These are phyloP conservation scores for Elmis aenea DNA, from an alignment of 2,888 invertebrate genomes.

Conservation along the genomic window DNA sequence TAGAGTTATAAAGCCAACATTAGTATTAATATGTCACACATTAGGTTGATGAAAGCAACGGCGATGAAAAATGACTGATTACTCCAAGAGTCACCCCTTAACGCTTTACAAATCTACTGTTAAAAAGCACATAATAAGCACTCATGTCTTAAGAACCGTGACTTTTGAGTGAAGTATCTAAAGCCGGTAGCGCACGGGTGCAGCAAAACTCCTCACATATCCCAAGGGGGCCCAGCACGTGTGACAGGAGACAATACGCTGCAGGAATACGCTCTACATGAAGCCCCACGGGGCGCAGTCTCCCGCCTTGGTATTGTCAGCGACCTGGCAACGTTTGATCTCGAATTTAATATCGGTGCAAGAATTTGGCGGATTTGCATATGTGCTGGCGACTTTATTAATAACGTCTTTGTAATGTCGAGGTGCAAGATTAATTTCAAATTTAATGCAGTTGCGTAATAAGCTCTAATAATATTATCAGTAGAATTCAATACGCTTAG, in stretches of 20 bases:
- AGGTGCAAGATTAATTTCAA: no score
- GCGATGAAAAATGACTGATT: no score
- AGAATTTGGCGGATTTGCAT: conserved; percentile 4
- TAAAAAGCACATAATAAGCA: conserved; percentile 13
- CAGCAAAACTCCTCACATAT: conserved; percentile 25
- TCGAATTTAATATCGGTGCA: conserved; percentile 24
- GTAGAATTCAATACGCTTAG: no score
- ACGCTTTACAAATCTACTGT: no score
- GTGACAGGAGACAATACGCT: conserved; percentile 31
- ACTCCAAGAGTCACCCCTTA: no score
- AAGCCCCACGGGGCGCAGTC: conserved; percentile 26
- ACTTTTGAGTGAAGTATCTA: conserved; percentile 17
- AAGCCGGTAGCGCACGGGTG: conserved; percentile 30
- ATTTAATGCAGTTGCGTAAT: no score
- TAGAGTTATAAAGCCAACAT: no score
- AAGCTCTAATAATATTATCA: no score
- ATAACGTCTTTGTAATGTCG: no score
- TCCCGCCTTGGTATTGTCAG: conserved; percentile 33
- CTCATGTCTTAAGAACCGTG: conserved; percentile 12
- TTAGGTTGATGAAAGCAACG: no score
- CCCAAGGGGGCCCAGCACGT: conserved; percentile 30
- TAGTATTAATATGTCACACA: no score
- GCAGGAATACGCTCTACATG: conserved; percentile 21
- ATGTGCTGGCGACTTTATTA: no score
- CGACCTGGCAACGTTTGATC: conserved; percentile 27